These are phyloP conservation scores for Seriola dumerili DNA, from an alignment of 2,113 vertebrate genomes.

Conservation along the genomic window DNA sequence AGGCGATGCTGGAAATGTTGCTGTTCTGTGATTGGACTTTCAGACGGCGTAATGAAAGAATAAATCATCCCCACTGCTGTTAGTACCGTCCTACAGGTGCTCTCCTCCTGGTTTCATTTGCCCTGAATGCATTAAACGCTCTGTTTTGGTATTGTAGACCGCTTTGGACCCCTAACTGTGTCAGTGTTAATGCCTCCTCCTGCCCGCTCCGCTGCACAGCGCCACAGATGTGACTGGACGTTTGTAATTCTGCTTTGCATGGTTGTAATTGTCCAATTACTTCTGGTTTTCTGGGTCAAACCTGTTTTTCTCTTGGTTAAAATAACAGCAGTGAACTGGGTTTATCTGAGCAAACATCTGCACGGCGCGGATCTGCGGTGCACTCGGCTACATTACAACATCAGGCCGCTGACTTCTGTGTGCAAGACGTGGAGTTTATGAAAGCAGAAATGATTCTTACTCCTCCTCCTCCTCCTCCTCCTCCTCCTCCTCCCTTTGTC, in stretches of 20 bases:
- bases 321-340: slow-evolving; percentile 14
- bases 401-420: slow-evolving; percentile 43
- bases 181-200: not conserved
- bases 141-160: not conserved
- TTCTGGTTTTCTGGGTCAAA: slow-evolving; percentile 40
- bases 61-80: not conserved
- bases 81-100: too few relatives aligned
- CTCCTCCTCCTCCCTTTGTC: slow-evolving; percentile 20
- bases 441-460: slow-evolving; percentile 72
- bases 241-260: slow-evolving; percentile 28
- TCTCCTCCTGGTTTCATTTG: not conserved
- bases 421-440: slow-evolving; percentile 61
- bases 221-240: slow-evolving; percentile 12
- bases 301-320: slow-evolving; percentile 25
- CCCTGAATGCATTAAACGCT: not conserved
- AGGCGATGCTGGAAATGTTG: too few relatives aligned
- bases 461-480: slow-evolving; percentile 23
- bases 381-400: slow-evolving; percentile 39
- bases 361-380: not conserved
- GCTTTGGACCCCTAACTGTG: not conserved
- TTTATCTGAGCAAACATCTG: slow-evolving; percentile 52
- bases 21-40: not conserved
- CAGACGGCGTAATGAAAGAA: not conserved
- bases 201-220: not conserved
- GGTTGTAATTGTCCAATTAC: slow-evolving; percentile 35